phyloP scores from a whole-genome alignment of 2,888 invertebrate genomes.

The Lamellibrachia satsuma region DNA sequence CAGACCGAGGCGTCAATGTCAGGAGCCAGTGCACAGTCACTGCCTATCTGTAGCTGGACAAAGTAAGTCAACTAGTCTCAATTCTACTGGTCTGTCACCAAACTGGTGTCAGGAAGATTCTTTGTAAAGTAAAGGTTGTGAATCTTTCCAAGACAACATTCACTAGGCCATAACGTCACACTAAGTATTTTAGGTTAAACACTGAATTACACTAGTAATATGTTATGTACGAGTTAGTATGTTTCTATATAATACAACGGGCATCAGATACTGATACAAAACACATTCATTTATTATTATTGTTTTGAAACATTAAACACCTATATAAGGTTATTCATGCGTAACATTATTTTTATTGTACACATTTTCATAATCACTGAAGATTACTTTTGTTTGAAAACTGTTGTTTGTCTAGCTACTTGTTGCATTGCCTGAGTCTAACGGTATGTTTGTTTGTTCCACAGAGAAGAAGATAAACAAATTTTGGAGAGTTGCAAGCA shows the following conservation, averaged over 20 bases:
- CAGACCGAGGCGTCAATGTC: not conserved
- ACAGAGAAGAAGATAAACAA: slow-evolving; percentile 31
- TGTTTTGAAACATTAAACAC: not conserved
- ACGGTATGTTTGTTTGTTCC: slow-evolving; percentile 6
- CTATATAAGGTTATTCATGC: not conserved
- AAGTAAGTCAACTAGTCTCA: slow-evolving; percentile 8
- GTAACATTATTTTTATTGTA: not conserved
- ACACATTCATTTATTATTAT: not conserved
- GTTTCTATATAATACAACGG: not conserved
- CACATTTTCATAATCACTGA: not conserved
- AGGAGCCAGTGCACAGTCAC: not conserved
- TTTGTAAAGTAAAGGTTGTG: not conserved
- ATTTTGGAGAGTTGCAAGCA: slow-evolving; percentile 27
- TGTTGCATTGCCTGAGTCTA: not conserved
- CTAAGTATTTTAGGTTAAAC: not conserved
- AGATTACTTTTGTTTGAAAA: not conserved
- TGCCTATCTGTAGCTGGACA: not conserved
- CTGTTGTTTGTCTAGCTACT: not conserved
- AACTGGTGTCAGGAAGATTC: not conserved
- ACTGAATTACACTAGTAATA: not conserved
- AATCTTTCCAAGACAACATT: not conserved
- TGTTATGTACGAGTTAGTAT: not conserved
- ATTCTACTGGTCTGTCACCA: no score
- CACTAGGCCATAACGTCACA: not conserved
- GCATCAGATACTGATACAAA: not conserved